Conservation (phyloP, 2,797 vertebrate genomes). For the Typhlichthys subterraneus region DNA sequence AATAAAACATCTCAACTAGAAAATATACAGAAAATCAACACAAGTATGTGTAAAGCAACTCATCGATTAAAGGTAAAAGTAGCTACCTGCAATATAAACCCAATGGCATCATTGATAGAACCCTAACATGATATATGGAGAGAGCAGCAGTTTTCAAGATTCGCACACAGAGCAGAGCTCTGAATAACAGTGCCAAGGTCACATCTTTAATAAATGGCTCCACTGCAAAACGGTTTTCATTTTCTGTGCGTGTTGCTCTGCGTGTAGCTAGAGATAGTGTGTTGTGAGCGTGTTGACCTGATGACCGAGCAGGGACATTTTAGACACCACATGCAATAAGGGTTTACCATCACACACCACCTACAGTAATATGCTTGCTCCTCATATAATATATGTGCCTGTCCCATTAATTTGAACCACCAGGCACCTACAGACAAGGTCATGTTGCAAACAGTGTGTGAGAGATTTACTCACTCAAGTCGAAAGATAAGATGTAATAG, state of each 20-base stretch:
- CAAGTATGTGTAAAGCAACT: constrained; percentile 7
- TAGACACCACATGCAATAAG: constrained; percentile 69
- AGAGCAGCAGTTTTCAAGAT: constrained; percentile 48
- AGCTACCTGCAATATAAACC: constrained; percentile 13
- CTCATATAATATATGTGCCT: constrained; percentile 14
- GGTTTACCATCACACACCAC: constrained; percentile 43
- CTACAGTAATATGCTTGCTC: constrained; percentile 12
- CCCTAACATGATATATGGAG: constrained; percentile 35
- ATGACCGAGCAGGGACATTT: constrained; percentile 74
- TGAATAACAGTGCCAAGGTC: constrained; percentile 60
- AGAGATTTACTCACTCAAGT: not conserved
- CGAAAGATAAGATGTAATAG: too few relatives aligned
- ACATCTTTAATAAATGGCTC: constrained; percentile 67
- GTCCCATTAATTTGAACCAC: constrained; percentile 32
- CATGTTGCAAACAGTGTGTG: not conserved
- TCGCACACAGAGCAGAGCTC: constrained; percentile 33
- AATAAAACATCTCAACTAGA: too few relatives aligned
- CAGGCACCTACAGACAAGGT: constrained; percentile 2
- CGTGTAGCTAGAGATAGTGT: constrained; percentile 51
- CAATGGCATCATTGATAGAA: constrained; percentile 38
- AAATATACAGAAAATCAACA: constrained; percentile 17
- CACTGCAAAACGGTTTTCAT: constrained; percentile 75
- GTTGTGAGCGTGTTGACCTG: constrained; percentile 71
- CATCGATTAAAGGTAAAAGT: constrained; percentile 15
- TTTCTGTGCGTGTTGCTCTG: constrained; percentile 55